Percentiles rank a stretch among this genome's conserved stretches.
These are phyloP conservation scores for Anaspis maculata DNA, from an alignment of 2,888 invertebrate genomes.

Conservation along the genomic window DNA sequence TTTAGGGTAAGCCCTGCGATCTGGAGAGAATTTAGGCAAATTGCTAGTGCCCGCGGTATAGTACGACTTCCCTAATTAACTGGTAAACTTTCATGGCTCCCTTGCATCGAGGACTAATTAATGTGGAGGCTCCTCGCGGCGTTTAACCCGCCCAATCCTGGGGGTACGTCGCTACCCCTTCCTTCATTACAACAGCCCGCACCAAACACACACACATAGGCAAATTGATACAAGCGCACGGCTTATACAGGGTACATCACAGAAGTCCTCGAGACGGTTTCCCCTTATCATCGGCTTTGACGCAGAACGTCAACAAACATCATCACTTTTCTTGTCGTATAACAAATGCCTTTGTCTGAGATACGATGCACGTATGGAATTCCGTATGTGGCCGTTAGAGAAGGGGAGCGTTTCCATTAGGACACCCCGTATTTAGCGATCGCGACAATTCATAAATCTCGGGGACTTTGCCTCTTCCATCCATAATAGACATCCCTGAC, in stretches of 20 bases:
- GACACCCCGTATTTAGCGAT: no score
- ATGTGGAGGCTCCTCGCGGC: slow-evolving; percentile 33
- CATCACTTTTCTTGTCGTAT: no score
- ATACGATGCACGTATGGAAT: no score
- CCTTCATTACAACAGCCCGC: slow-evolving; percentile 11
- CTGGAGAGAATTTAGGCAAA: slow-evolving; percentile 32
- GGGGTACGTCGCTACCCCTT: slow-evolving; percentile 17
- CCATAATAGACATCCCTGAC: slow-evolving; percentile 21
- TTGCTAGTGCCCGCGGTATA: slow-evolving; percentile 33
- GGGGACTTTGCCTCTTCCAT: slow-evolving; percentile 21
- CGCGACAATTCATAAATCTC: slow-evolving; percentile 37
- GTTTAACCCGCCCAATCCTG: slow-evolving; percentile 24
- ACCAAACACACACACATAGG: slow-evolving; percentile 18
- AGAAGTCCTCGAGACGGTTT: no score
- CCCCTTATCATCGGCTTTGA: no score
- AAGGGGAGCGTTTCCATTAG: no score
- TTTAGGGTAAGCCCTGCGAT: slow-evolving; percentile 2
- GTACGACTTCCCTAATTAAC: slow-evolving; percentile 43
- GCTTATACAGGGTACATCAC: no score
- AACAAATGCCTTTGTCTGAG: no score
- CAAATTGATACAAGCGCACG: slow-evolving; percentile 33
- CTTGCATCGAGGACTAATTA: slow-evolving; percentile 43
- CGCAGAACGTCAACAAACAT: no score
- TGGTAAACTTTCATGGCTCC: slow-evolving; percentile 45
- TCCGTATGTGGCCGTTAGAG: no score